phyloP scores from a whole-genome alignment of 1,140 invertebrate genomes.

The Drosophila repleta region DNA sequence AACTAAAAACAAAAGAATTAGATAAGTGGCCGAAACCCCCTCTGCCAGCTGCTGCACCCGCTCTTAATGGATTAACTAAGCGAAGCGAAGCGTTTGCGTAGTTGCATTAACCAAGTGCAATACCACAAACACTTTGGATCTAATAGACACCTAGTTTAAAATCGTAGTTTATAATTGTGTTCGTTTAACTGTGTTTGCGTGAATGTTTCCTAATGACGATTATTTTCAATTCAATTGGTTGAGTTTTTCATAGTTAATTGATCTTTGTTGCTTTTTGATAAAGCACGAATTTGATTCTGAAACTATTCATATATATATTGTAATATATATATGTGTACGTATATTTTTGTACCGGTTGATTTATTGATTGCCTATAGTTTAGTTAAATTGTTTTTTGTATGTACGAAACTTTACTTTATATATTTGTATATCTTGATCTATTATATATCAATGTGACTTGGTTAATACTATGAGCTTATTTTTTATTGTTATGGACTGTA shows the following conservation, averaged over 20 bases:
- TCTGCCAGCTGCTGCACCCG: slow-evolving; percentile 19
- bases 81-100: slow-evolving; percentile 44
- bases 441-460: slow-evolving; percentile 70
- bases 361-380: slow-evolving; percentile 63
- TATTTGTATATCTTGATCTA: slow-evolving; percentile 42
- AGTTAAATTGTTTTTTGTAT: slow-evolving; percentile 74
- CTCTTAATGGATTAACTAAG: slow-evolving; percentile 49
- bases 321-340: slow-evolving; percentile 25
- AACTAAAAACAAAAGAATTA: slow-evolving; percentile 19
- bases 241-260: slow-evolving; percentile 60
- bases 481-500: slow-evolving; percentile 76
- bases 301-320: slow-evolving; percentile 2
- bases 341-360: slow-evolving; percentile 73
- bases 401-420: slow-evolving; percentile 41
- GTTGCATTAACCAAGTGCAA: slow-evolving; percentile 53
- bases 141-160: slow-evolving; percentile 29
- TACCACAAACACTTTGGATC: slow-evolving; percentile 42
- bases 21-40: slow-evolving; percentile 17
- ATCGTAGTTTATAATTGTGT: slow-evolving; percentile 42
- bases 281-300: slow-evolving; percentile 46
- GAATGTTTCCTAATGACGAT: slow-evolving; percentile 38
- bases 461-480: slow-evolving; percentile 69
- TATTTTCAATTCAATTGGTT: slow-evolving; percentile 56
- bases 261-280: slow-evolving; percentile 60
- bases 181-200: slow-evolving; percentile 45